Base-by-base conservation (phyloP, 2,797 vertebrate genomes). In the Eidolon dupreanum region DNA sequence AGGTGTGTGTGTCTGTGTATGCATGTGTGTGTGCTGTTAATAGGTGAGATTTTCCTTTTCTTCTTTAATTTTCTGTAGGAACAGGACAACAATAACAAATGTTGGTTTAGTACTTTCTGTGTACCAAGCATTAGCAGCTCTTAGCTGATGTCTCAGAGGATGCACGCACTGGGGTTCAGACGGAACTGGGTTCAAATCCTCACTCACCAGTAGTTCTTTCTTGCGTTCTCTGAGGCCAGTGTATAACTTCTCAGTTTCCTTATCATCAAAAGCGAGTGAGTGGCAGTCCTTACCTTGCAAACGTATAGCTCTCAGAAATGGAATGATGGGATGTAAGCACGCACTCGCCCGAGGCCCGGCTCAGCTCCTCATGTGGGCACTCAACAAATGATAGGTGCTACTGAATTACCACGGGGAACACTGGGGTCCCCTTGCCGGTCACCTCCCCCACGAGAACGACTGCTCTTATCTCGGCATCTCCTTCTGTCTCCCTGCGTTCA, bases 121-220 rank as follows among this genome's bases (percentile, higher is more conserved):
- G 28, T 53, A 2, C n/a, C 57, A 81, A 6, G 1, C 8, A 20
- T 41, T 49, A 19, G 20, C 7, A 59, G 12, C 49, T 66, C 28
- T 46, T 74, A 71, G 6, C 0, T 36, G 12, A 66, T 3, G 0
- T 26, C 31, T 6, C 6, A 53, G 53, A 3, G 26, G 8, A 26
- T 8, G 1, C 3, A 5, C 8, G 26, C 5, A 0, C 0, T 31
- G 8, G 16, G 22, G 0, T 16, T 5, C 3, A 61, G 43, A 65
- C 2, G 36, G 24, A 46, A 4, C 17, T 17, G 33, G 31, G 55
- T 38, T 59, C 20, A 77, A 43, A 79, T n/a, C 68, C 36, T 2
- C 26, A 8, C 1, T 51, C 16, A 0, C 11, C 5, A 33, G 22
- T 26, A 33, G 31, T 51, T 7, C 8, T 59, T 26, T 5, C 24